Base-by-base conservation (phyloP, 2,888 invertebrate genomes). In the Achlya flavicornis region DNA sequence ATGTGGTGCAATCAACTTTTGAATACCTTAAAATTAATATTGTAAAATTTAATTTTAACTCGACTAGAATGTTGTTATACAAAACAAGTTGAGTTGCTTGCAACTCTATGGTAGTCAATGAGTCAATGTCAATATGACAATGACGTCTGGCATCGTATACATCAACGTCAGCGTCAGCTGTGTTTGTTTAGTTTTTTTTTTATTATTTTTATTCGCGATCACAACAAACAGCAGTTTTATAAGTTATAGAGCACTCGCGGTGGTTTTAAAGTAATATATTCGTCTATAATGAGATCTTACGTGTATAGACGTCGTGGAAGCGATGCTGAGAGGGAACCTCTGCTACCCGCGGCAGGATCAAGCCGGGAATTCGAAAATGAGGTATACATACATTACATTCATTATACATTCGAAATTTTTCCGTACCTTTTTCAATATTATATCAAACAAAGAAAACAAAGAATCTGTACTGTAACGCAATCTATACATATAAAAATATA, bases 201-300 rank as follows among this genome's bases (percentile, higher is more conserved):
- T 6, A 16, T 35, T 5, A 35, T 35, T 35, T 38, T 10, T 10
- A 38, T 48, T 48, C 48, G 48, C 48, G 48, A 3, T 16, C n/a
- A 16, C 16, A 7, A 16, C n/a, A 53, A 53, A 19, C 10, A 53
- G 16, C 16, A 48, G 48, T 10, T 4, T 41, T 10, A 10, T 53
- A 19, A 19, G 16, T 53, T 53, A 19, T 53, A 48, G 8, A 7
- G 53, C 19, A 4, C 7, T 53, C 53, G 19, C 10, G 16, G 53
- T 53, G 19, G 16, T 53, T 64, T 64, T 59, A 4, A 66, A 72
- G 41, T 46, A 65, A 69, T 63, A 72, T 53, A 53, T 53, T 72
- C 71, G 67, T 77, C 67, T 73, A 87, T 74, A 80, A 92, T 92
- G 93, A 85, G 87, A 67, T 86, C 89, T 64, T 81, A 84, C 43